phyloP scores from a whole-genome alignment of 2,797 vertebrate genomes.

The Margarornis squamiger region DNA sequence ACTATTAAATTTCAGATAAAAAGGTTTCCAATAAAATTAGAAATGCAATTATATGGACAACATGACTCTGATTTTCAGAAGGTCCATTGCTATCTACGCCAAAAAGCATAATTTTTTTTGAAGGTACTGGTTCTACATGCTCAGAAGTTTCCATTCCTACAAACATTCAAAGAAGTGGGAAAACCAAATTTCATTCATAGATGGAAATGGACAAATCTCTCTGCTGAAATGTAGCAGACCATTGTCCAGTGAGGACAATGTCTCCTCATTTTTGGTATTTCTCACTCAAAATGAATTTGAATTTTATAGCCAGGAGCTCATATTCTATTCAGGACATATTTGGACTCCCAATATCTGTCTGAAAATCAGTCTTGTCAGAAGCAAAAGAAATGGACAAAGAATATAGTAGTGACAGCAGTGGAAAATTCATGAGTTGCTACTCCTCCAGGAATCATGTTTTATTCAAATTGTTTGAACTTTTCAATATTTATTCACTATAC shows the following conservation, averaged over 20 bases:
- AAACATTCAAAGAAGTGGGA: not conserved
- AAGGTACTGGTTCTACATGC: fast-evolving
- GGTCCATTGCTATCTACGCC: not conserved
- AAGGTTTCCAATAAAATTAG: not conserved
- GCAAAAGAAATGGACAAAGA: not conserved
- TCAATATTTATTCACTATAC: not conserved
- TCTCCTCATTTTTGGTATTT: not conserved
- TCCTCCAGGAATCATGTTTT: not conserved
- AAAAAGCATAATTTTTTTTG: not conserved
- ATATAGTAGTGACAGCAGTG: not conserved
- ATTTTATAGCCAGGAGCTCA: not conserved
- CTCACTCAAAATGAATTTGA: not conserved
- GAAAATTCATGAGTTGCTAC: not conserved
- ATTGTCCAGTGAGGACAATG: not conserved
- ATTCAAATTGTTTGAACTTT: not conserved
- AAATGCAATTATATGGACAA: not conserved
- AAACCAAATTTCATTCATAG: not conserved
- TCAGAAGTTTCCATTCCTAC: not conserved
- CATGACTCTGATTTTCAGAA: not conserved
- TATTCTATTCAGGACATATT: not conserved
- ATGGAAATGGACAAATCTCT: not conserved
- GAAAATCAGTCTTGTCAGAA: not conserved
- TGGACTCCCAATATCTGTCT: not conserved
- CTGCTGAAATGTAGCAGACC: not conserved
- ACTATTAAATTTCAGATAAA: not conserved